phyloP scores from a whole-genome alignment of 2,888 invertebrate genomes.

The Isoperla grammatica region DNA sequence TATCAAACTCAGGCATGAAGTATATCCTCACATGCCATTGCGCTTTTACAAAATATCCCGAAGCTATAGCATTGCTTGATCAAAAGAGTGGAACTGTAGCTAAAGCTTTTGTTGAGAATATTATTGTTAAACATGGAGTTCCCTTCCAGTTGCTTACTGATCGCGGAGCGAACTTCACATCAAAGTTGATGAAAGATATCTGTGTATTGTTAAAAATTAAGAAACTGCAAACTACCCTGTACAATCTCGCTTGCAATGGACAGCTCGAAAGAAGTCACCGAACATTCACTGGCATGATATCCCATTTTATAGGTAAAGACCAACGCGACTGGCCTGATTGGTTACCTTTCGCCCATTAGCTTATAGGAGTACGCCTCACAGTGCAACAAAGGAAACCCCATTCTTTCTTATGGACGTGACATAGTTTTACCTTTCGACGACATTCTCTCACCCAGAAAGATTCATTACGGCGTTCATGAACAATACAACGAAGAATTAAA shows the following conservation, averaged over 20 bases:
- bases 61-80: too few relatives aligned
- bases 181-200: not conserved
- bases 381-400: not conserved
- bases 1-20: too few relatives aligned
- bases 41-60: too few relatives aligned
- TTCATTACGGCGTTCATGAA: not conserved
- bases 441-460: not conserved
- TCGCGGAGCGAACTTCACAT: not conserved
- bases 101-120: not conserved
- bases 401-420: not conserved
- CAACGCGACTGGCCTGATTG: too few relatives aligned
- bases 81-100: constrained; percentile 2
- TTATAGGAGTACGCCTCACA: not conserved
- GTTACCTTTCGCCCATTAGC: not conserved
- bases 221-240: constrained; percentile 3
- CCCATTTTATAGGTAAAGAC: not conserved
- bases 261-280: constrained; percentile 3
- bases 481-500: not conserved
- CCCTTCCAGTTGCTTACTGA: not conserved
- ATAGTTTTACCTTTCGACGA: not conserved
- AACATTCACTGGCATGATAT: not conserved
- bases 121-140: not conserved
- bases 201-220: not conserved
- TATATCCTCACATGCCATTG: too few relatives aligned
- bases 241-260: not conserved